Conservation (phyloP, 2,888 invertebrate genomes). For the Synanthedon vespiformis region DNA sequence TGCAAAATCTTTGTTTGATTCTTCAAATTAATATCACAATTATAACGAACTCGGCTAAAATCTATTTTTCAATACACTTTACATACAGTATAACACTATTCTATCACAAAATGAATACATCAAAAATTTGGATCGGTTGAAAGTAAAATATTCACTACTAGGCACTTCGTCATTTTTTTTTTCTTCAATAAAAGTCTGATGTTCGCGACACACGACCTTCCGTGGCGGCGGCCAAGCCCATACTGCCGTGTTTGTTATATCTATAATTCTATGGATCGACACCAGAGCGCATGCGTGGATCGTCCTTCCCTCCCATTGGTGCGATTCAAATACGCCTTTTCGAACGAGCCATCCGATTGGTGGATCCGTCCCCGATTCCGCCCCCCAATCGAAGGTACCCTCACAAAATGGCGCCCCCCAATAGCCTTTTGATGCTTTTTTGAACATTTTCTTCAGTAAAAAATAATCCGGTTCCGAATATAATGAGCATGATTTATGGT, state of each 20-base stretch:
- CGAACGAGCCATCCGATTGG: slow-evolving; percentile 32
- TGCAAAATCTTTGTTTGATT: slow-evolving; percentile 5
- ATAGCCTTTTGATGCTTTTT: slow-evolving; percentile 67
- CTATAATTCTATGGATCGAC: slow-evolving; percentile 64
- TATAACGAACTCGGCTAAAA: background rate
- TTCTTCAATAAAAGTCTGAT: slow-evolving; percentile 27
- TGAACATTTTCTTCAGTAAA: slow-evolving; percentile 65
- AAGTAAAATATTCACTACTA: slow-evolving; percentile 26
- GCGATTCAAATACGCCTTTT: slow-evolving; percentile 48
- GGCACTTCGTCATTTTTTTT: slow-evolving; percentile 58
- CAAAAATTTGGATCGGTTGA: slow-evolving; percentile 17
- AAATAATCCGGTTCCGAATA: slow-evolving; percentile 68
- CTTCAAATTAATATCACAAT: background rate
- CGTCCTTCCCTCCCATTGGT: slow-evolving; percentile 42
- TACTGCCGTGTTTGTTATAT: slow-evolving; percentile 63
- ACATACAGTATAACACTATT: background rate
- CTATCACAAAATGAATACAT: slow-evolving; percentile 34
- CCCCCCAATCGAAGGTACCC: slow-evolving; percentile 55
- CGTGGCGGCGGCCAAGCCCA: slow-evolving; percentile 58
- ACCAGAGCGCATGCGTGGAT: slow-evolving; percentile 58
- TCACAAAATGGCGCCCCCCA: slow-evolving; percentile 67
- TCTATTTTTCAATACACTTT: background rate
- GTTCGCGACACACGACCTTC: slow-evolving; percentile 30
- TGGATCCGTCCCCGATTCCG: slow-evolving; percentile 38
- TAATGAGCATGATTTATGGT: slow-evolving; percentile 71